Evolutionary conservation across 2,888 invertebrate genomes (phyloP).

Genomic region (Alloplasta piceator): DNA sequence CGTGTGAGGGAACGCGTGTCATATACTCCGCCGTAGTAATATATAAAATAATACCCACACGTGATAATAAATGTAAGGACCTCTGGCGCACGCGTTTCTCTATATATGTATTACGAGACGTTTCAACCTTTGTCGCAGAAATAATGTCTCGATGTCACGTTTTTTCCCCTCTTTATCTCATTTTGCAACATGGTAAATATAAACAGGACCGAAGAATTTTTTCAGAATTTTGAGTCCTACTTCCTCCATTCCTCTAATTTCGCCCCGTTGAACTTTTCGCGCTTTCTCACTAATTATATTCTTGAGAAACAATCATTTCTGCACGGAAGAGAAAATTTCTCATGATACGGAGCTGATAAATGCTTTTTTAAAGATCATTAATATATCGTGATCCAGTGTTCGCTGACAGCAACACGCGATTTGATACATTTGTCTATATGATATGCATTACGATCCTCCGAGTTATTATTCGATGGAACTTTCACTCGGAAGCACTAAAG

Average conservation of each 20-base stretch:
- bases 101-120: neutral
- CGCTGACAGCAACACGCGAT: conserved; percentile 44
- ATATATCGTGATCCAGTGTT: no score
- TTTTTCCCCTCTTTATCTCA: neutral
- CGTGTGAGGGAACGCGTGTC: conserved; percentile 51
- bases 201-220: no score
- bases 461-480: conserved; percentile 64
- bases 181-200: no score
- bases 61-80: conserved; percentile 45
- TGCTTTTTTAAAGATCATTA: no score
- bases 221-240: no score
- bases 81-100: conserved; percentile 41
- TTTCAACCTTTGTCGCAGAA: conserved; percentile 28
- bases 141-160: conserved; percentile 35
- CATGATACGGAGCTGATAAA: no score
- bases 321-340: no score
- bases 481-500: conserved; percentile 70
- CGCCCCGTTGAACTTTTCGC: no score
- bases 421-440: conserved; percentile 8
- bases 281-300: no score
- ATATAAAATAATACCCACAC: conserved; percentile 49
- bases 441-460: conserved; percentile 15
- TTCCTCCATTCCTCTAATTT: no score
- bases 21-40: conserved; percentile 45
- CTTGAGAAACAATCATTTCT: no score